These are phyloP conservation scores for Cebus imitator DNA, from an alignment of 2,113 vertebrate genomes.

Conservation along the genomic window DNA sequence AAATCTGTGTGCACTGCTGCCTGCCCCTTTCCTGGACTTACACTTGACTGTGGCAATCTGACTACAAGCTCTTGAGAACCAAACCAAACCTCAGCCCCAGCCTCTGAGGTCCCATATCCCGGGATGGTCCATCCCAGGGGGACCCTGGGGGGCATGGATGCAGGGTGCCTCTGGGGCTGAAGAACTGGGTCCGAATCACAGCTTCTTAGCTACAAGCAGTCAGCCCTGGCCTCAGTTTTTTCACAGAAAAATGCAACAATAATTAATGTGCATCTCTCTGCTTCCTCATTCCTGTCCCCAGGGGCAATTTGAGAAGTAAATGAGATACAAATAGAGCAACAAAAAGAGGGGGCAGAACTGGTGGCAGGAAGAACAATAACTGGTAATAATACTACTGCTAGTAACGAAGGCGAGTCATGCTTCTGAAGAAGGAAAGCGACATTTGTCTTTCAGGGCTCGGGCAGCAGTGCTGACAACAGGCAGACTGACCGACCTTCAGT, in stretches of 20 bases:
- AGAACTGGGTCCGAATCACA: neutral
- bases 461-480: fast-evolving
- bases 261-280: fast-evolving
- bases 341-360: fast-evolving
- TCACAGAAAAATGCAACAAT: neutral
- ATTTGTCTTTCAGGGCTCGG: neutral
- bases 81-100: too few relatives aligned
- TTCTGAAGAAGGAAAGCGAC: fast-evolving
- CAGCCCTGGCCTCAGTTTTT: neutral
- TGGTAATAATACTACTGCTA: fast-evolving
- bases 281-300: neutral
- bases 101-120: fast-evolving
- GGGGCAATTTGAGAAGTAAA: neutral
- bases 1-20: fast-evolving
- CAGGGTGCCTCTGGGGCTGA: neutral
- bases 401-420: fast-evolving
- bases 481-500: fast-evolving
- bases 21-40: fast-evolving
- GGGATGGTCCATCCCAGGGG: neutral
- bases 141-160: fast-evolving
- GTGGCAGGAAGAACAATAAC: fast-evolving
- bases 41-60: fast-evolving
- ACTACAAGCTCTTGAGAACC: neutral
- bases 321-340: neutral
- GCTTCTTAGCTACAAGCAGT: fast-evolving